phyloP scores from a whole-genome alignment of 2,888 invertebrate species.

The Calameuta idolon region DNA sequence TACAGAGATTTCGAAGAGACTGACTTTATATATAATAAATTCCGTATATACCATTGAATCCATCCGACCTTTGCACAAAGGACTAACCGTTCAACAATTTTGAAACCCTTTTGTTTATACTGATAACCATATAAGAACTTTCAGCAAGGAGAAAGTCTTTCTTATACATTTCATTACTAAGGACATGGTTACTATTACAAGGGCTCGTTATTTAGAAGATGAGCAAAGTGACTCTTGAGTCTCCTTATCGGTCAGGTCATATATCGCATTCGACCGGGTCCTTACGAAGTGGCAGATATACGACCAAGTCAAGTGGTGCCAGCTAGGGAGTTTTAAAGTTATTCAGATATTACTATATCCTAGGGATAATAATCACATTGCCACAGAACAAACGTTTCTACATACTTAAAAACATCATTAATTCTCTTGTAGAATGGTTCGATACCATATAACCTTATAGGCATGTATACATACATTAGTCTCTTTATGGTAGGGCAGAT shows the following conservation, averaged over 20 bases:
- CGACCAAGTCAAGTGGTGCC: background rate
- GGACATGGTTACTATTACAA: no score
- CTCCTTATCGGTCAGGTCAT: constrained; percentile 2
- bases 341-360: background rate
- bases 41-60: no score
- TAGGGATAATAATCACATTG: background rate
- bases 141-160: no score
- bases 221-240: constrained; percentile 29
- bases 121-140: no score
- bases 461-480: background rate
- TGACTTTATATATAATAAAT: no score
- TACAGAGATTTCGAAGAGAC: no score
- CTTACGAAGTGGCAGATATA: background rate
- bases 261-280: constrained; percentile 6
- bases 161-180: no score
- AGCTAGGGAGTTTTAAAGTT: background rate
- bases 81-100: no score
- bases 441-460: background rate
- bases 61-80: no score
- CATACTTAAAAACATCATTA: background rate
- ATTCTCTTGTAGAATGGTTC: background rate
- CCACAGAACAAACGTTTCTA: background rate
- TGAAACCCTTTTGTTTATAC: no score
- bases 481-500: background rate
- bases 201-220: background rate